A percentile compares a stretch with the other conserved stretches of the same genome.
Conservation (phyloP, 1,140 invertebrate species). For the Drosophila nannoptera region DNA sequence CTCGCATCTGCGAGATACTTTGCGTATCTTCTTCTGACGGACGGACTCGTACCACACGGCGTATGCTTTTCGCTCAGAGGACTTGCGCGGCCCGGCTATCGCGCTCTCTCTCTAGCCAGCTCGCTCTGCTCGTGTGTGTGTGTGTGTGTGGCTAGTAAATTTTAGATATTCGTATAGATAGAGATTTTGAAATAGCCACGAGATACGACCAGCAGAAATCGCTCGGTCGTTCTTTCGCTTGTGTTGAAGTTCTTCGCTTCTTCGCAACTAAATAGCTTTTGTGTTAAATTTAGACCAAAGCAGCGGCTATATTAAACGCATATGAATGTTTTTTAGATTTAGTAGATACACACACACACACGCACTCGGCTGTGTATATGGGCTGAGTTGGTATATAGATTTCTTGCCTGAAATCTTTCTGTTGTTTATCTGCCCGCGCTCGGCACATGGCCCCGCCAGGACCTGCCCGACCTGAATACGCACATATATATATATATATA, state of each 20-base stretch:
- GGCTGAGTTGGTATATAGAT: not conserved
- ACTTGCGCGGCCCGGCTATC: slow-evolving; percentile 27
- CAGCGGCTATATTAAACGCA: slow-evolving; percentile 75
- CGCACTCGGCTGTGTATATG: slow-evolving; percentile 16
- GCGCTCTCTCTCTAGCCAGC: slow-evolving; percentile 6
- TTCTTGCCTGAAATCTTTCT: slow-evolving; percentile 19
- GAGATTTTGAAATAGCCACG: slow-evolving; percentile 46
- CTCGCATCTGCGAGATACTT: slow-evolving; percentile 50
- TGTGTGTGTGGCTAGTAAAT: slow-evolving; percentile 64
- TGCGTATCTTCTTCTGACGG: slow-evolving; percentile 2
- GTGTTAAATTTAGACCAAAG: slow-evolving; percentile 75
- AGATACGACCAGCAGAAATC: slow-evolving; percentile 19
- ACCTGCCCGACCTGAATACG: slow-evolving; percentile 22
- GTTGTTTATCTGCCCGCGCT: slow-evolving; percentile 13
- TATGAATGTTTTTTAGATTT: slow-evolving; percentile 76
- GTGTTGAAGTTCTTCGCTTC: slow-evolving; percentile 77
- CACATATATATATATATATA: slow-evolving; percentile 34
- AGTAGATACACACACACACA: slow-evolving; percentile 51
- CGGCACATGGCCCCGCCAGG: slow-evolving; percentile 26
- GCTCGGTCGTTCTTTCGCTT: slow-evolving; percentile 36
- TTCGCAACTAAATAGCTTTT: slow-evolving; percentile 78
- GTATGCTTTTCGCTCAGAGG: slow-evolving; percentile 68
- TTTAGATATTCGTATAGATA: slow-evolving; percentile 49
- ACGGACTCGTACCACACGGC: slow-evolving; percentile 55
- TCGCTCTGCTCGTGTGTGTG: not conserved